A percentile compares a stretch with the other conserved stretches of the same genome.
Evolutionary conservation across 2,888 invertebrate genomes (phyloP).

Genomic region (Panopea generosa): DNA sequence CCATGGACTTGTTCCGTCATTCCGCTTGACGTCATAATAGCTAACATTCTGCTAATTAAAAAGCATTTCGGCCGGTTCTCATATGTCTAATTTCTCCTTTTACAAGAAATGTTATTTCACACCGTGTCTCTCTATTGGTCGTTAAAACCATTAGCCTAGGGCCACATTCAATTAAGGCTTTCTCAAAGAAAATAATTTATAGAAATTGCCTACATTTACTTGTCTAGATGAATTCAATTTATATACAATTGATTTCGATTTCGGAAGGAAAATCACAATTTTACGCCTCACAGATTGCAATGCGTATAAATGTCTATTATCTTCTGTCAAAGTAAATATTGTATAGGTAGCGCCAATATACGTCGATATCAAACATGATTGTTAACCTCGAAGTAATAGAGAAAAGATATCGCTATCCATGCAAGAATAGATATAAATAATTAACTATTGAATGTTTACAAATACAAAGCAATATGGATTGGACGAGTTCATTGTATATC

Average conservation of each 20-base stretch:
- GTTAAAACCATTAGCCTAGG: conserved; percentile 17
- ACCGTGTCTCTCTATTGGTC: conserved; percentile 9
- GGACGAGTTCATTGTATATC: too few species aligned
- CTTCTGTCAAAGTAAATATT: too few species aligned
- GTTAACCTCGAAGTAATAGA: neutral
- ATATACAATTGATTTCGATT: conserved; percentile 54
- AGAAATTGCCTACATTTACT: conserved; percentile 43
- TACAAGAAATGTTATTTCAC: conserved; percentile 4
- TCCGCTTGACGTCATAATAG: too few species aligned
- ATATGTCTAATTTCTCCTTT: conserved; percentile 12
- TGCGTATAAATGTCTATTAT: too few species aligned
- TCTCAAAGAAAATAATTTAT: conserved; percentile 32
- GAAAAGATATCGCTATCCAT: neutral
- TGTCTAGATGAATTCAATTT: conserved; percentile 33
- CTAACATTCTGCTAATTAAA: too few species aligned
- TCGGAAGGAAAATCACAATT: neutral
- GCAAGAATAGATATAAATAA: conserved; percentile 1
- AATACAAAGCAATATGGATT: too few species aligned
- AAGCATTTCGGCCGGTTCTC: conserved; percentile 6
- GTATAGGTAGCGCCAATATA: too few species aligned
- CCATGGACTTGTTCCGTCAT: too few species aligned
- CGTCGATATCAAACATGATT: too few species aligned
- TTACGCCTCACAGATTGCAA: too few species aligned
- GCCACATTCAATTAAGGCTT: conserved; percentile 27
- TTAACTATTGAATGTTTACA: neutral